These are phyloP conservation scores for Clavelina lepadiformis DNA, from an alignment of 23 tunicate species.

Conservation along the genomic window DNA sequence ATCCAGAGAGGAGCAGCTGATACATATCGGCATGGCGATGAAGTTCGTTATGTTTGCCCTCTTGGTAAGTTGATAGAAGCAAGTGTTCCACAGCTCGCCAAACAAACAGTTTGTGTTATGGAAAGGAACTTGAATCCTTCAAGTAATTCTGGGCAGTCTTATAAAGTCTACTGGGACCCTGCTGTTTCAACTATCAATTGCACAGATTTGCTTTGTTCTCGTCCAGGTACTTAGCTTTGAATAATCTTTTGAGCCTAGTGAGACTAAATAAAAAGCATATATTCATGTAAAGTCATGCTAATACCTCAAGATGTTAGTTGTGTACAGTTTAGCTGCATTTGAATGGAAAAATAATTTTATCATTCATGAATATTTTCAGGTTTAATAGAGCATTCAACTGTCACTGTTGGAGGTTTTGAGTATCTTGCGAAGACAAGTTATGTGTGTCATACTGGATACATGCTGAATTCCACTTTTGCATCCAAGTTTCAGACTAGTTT, in stretches of 20 bases:
- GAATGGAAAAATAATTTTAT: not conserved
- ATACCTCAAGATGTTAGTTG: too few relatives aligned
- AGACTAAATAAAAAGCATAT: too few relatives aligned
- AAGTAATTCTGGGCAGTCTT: conserved; percentile 1
- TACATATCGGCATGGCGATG: conserved; percentile 18
- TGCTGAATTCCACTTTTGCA: not conserved
- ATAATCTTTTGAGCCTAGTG: too few relatives aligned
- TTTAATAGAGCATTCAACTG: conserved; percentile 1
- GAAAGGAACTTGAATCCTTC: not conserved
- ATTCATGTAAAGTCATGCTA: too few relatives aligned
- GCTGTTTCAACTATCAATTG: conserved; percentile 7
- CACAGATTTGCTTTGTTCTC: conserved; percentile 10
- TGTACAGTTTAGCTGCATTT: not conserved
- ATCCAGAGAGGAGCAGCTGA: not conserved
- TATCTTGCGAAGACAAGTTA: conserved; percentile 9
- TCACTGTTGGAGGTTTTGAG: not conserved
- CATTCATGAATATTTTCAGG: conserved; percentile 7
- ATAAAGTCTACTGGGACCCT: conserved; percentile 30
- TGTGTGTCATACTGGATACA: conserved; percentile 22
- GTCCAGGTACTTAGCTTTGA: too few relatives aligned
- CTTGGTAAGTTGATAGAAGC: conserved; percentile 10
- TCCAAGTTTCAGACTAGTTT: not conserved
- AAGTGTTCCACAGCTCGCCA: not conserved
- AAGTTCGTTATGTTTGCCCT: conserved; percentile 36
- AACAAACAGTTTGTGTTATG: not conserved